Percentiles rank a stretch among this genome's conserved stretches.
Evolutionary conservation across 2,113 vertebrate species (phyloP).

Genomic region (Galeopterus variegatus): DNA sequence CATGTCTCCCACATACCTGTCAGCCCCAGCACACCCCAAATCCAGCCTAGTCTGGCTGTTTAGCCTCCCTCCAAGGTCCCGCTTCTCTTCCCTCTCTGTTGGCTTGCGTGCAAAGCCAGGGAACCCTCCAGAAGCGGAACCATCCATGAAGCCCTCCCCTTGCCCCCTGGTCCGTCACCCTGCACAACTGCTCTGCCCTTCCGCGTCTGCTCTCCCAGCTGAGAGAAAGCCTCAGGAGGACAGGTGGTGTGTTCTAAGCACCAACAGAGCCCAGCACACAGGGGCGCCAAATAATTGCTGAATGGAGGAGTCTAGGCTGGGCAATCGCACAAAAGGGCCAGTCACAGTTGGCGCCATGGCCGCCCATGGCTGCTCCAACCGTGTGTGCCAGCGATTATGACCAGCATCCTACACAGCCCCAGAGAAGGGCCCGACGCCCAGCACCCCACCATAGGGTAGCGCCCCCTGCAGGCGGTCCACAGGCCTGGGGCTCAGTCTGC

Average conservation of each 20-base stretch:
- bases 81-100: background rate
- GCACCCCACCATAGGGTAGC: too few species aligned
- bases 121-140: background rate
- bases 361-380: background rate
- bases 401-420: background rate
- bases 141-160: too few species aligned
- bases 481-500: too few species aligned
- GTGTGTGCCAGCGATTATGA: background rate
- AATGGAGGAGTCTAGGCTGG: background rate
- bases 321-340: background rate
- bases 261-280: background rate
- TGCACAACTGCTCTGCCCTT: rapidly evolving
- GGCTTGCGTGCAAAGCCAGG: background rate
- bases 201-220: background rate
- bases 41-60: too few species aligned
- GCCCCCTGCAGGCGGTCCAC: too few species aligned
- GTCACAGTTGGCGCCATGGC: background rate
- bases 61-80: background rate
- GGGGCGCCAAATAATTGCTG: background rate
- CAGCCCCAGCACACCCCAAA: background rate
- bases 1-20: background rate
- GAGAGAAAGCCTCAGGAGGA: too few species aligned
- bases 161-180: too few species aligned
- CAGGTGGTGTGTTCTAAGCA: rapidly evolving
- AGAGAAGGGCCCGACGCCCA: background rate